Base-by-base conservation (phyloP, 2,797 vertebrate genomes). In the Trachurus trachurus region DNA sequence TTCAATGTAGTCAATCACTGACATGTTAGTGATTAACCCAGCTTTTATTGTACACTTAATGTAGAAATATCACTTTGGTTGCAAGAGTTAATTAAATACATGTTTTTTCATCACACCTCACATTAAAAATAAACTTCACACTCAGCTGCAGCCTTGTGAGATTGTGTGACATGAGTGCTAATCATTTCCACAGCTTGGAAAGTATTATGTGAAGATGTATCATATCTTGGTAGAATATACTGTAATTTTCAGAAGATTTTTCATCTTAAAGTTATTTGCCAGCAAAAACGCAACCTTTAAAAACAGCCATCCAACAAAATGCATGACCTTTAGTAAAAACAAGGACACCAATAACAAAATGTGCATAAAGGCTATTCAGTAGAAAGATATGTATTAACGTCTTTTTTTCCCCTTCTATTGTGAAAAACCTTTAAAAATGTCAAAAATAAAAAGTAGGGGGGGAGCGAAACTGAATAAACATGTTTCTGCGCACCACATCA, bases 91-190 rank as follows among this genome's bases (percentile, higher is more conserved):
- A 39, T 13, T 2, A 21, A 40, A 19, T 13, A 5, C 5, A 13
- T 59, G 34, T 39, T 37, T n/a, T 31, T 34, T 21, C 6, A 40
- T 40, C 19, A 22, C n/a, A 15, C 37, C 37, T 60, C 58, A 21
- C n/a, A 1, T 60, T 40, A 61, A 61, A 61, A 59, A 61, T 61
- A 61, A 44, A 44, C 13, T 5, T 61, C 13, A 42, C 58, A 42
- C n/a, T 42, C n/a, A 61, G n/a, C 37, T 44, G 60, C 21, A 26
- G 59, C 10, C 21, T 11, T 62, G 13, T 45, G 39, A 22, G 39
- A 61, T 16, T 61, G 39, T 22, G n/a, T 60, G 59, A 42, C 39
- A 61, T 16, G 21, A 29, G 29, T 26, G 60, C 60, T 45, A 17
- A 62, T 62, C 2, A 45, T 62, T 45, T 26, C 21, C 60, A 60